phyloP scores from a whole-genome alignment of 2,113 vertebrate species.

The Pedionomus torquatus region DNA sequence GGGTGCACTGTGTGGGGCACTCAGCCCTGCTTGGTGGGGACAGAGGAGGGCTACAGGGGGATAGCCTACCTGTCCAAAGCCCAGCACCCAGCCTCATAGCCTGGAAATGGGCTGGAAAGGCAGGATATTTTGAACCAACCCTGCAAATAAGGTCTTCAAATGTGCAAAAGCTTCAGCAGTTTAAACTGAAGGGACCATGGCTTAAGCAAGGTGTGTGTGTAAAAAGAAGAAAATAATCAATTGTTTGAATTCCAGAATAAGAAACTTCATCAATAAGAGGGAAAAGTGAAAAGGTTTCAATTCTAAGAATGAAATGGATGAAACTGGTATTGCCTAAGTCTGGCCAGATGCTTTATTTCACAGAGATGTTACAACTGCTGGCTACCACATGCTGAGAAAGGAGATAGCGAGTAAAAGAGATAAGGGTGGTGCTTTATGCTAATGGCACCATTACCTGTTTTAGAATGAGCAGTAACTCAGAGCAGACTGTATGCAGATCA shows the following conservation, averaged over 20 bases:
- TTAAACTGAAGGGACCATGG: neutral
- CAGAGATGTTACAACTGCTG: neutral
- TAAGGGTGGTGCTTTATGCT: neutral
- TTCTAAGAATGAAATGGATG: neutral
- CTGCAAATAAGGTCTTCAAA: neutral
- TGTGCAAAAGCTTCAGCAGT: neutral
- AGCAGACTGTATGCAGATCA: neutral
- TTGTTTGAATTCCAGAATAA: neutral
- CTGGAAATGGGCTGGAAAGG: neutral
- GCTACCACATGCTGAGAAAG: neutral
- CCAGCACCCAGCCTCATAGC: neutral
- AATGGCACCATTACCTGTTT: neutral
- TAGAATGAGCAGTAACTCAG: neutral
- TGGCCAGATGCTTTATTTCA: neutral
- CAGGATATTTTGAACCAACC: neutral
- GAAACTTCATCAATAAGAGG: neutral
- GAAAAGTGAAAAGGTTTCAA: neutral
- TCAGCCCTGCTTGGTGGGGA: neutral
- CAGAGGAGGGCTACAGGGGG: neutral
- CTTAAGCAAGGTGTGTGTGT: neutral
- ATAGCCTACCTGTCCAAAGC: neutral
- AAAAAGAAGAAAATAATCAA: neutral
- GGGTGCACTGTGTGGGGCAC: neutral
- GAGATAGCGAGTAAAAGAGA: neutral
- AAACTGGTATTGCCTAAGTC: neutral